Conservation (phyloP, 2,113 vertebrate genomes). For the Stigmatopora nigra region DNA sequence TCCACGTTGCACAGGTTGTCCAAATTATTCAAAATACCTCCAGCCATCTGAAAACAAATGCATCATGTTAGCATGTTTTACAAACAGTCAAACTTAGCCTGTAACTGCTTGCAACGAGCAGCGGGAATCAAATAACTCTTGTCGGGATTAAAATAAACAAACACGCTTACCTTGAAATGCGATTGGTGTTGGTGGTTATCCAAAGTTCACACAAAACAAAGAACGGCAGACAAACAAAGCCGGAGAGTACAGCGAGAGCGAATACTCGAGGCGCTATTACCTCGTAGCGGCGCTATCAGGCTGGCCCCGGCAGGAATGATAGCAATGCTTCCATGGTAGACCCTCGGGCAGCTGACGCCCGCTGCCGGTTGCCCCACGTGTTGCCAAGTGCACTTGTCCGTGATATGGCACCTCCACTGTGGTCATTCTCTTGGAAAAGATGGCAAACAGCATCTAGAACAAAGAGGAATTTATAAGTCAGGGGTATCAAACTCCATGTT, state of each 20-base stretch:
- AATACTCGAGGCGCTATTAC: conserved; percentile 43
- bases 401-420: neutral
- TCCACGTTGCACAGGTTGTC: conserved; percentile 72
- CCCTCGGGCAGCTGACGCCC: conserved; percentile 53
- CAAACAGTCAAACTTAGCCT: conserved; percentile 4
- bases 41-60: conserved; percentile 72
- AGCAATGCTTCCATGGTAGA: conserved; percentile 62
- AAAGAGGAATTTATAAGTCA: neutral
- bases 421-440: neutral
- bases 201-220: conserved; percentile 4
- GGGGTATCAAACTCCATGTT: no score
- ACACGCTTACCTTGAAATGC: conserved; percentile 42
- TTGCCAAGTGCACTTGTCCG: conserved; percentile 25
- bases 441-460: neutral
- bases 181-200: neutral
- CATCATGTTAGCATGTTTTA: neutral
- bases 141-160: conserved; percentile 8
- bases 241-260: conserved; percentile 29
- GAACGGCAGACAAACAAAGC: neutral
- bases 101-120: neutral
- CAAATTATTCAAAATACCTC: conserved; percentile 73
- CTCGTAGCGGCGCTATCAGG: conserved; percentile 52
- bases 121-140: conserved; percentile 1
- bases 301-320: conserved; percentile 60
- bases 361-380: neutral